A percentile compares a stretch with the other conserved stretches of the same genome.
Conservation (phyloP, 1,140 invertebrate genomes). For the Pristionchus pacificus region DNA sequence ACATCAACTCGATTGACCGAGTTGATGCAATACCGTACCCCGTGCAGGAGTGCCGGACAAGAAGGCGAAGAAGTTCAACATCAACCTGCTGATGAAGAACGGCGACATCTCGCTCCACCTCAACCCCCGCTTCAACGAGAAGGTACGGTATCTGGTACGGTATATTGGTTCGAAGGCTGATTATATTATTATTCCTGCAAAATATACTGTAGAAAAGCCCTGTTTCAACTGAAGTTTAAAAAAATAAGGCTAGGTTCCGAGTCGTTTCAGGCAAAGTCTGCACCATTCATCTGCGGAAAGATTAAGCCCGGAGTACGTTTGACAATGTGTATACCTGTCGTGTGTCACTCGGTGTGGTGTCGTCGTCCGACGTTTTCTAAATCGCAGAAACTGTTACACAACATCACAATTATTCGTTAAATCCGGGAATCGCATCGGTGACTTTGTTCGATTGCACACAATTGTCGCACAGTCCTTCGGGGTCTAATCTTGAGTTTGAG, state of each 20-base stretch:
- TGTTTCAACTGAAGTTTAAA: neutral
- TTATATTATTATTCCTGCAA: too few species aligned
- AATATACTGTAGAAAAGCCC: too few species aligned
- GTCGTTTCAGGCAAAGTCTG: neutral
- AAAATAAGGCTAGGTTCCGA: neutral
- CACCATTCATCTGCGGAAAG: neutral
- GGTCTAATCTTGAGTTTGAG: too few species aligned
- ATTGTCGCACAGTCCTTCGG: too few species aligned
- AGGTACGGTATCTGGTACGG: slow-evolving; percentile 18
- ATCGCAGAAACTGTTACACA: neutral
- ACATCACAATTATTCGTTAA: too few species aligned
- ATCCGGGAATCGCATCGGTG: too few species aligned
- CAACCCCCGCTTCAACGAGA: slow-evolving; percentile 56
- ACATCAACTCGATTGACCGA: too few species aligned
- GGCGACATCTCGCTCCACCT: slow-evolving; percentile 56
- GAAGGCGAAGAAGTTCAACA: slow-evolving; percentile 52
- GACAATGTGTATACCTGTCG: neutral
- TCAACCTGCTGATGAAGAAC: slow-evolving; percentile 54
- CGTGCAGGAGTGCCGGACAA: slow-evolving; percentile 40
- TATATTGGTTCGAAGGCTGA: too few species aligned
- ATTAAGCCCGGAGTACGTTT: neutral
- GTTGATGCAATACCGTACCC: too few species aligned
- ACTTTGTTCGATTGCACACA: too few species aligned
- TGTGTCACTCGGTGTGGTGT: neutral
- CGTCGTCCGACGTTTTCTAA: neutral